phyloP scores from a whole-genome alignment of 2,113 vertebrate species.

The Bos indicus region DNA sequence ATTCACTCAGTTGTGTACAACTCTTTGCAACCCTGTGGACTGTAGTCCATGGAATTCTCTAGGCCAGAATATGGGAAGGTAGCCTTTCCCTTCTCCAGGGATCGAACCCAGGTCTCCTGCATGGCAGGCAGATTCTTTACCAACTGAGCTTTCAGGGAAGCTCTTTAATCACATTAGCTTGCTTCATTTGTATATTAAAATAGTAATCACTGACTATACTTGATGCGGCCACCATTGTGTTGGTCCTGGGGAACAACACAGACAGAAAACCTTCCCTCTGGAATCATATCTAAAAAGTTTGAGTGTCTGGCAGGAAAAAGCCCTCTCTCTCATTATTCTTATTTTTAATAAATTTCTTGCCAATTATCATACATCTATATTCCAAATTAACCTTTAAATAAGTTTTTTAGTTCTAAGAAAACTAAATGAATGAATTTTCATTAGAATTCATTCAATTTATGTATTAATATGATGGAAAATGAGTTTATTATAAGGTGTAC shows the following conservation, averaged over 20 bases:
- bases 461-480: neutral
- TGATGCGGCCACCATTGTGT: neutral
- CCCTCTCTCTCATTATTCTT: neutral
- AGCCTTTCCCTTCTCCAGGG: neutral
- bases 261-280: neutral
- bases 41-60: neutral
- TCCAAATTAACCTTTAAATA: neutral
- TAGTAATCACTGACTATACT: neutral
- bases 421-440: neutral
- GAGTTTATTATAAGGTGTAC: neutral
- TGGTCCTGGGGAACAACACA: neutral
- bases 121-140: neutral
- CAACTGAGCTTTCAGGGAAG: neutral
- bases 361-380: neutral
- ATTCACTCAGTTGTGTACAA: neutral
- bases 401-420: neutral
- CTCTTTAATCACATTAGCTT: neutral
- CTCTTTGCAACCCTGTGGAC: neutral
- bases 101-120: neutral
- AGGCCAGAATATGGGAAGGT: neutral
- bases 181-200: neutral
- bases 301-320: neutral
- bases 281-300: neutral
- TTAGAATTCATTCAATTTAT: constrained; percentile 15
- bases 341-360: neutral